Percentiles rank a stretch among this genome's conserved stretches.
Conservation (phyloP, 1,140 invertebrate genomes). For the Cherax destructor region DNA sequence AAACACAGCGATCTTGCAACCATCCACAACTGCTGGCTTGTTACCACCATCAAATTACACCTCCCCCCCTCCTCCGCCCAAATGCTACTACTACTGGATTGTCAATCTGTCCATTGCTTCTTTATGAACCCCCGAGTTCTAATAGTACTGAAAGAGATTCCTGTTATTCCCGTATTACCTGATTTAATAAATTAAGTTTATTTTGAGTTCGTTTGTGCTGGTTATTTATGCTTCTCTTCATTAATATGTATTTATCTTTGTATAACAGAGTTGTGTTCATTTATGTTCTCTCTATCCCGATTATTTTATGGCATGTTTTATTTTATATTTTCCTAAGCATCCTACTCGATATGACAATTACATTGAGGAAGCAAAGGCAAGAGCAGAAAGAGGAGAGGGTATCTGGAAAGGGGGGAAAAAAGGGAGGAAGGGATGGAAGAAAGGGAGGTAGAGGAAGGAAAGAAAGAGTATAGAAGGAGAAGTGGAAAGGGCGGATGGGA, state of each 20-base stretch:
- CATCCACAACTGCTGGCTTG: no score
- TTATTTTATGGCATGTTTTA: neutral
- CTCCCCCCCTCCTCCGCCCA: no score
- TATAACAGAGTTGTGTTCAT: neutral
- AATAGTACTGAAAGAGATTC: no score
- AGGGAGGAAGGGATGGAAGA: neutral
- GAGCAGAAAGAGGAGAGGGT: neutral
- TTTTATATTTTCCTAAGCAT: neutral
- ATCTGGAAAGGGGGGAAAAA: neutral
- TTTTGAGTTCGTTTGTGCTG: neutral
- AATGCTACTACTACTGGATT: no score
- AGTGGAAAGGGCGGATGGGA: no score
- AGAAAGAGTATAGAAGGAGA: no score
- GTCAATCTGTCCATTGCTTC: no score
- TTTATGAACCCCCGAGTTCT: no score
- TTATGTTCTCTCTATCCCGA: neutral
- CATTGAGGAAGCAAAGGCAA: neutral
- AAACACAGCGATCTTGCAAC: no score
- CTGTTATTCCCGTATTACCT: neutral
- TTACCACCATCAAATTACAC: no score
- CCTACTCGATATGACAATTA: neutral
- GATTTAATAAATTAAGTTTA: neutral
- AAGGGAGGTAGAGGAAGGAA: no score
- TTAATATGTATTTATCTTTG: neutral
- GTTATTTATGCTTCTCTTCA: neutral